Evolutionary conservation across 1,140 invertebrate species (phyloP).

Genomic region (Akabosia matsudoensis): DNA sequence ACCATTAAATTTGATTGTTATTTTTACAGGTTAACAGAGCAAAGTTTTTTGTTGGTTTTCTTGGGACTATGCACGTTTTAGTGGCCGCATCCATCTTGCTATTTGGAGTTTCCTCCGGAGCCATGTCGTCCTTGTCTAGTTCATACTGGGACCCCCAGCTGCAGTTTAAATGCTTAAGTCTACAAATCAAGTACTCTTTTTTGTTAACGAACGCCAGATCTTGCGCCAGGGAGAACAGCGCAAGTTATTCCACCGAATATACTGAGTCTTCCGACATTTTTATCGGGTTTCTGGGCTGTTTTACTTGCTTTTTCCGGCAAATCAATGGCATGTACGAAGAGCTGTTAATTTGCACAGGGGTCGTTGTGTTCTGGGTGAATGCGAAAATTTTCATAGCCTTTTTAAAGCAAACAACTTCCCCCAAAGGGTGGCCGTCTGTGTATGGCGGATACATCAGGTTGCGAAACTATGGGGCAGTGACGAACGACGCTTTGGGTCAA

Average conservation of each 20-base stretch:
- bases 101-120: too few species aligned
- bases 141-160: too few species aligned
- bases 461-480: background rate
- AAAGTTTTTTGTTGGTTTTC: too few species aligned
- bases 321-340: background rate
- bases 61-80: too few species aligned
- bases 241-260: background rate
- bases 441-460: background rate
- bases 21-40: too few species aligned
- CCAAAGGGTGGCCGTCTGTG: background rate
- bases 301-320: background rate
- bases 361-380: background rate
- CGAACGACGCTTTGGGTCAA: background rate
- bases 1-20: too few species aligned
- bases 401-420: background rate
- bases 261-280: background rate
- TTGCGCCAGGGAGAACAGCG: background rate
- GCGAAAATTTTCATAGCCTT: background rate
- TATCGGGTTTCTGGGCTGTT: background rate
- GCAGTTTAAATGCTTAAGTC: too few species aligned
- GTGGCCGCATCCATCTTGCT: too few species aligned
- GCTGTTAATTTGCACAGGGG: background rate
- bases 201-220: background rate
- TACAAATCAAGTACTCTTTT: background rate
- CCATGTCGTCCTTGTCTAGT: too few species aligned